Percentiles rank a stretch among this genome's conserved stretches.
These are phyloP conservation scores for Oxyruncus cristatus DNA, from an alignment of 2,113 vertebrate species.

Conservation along the genomic window DNA sequence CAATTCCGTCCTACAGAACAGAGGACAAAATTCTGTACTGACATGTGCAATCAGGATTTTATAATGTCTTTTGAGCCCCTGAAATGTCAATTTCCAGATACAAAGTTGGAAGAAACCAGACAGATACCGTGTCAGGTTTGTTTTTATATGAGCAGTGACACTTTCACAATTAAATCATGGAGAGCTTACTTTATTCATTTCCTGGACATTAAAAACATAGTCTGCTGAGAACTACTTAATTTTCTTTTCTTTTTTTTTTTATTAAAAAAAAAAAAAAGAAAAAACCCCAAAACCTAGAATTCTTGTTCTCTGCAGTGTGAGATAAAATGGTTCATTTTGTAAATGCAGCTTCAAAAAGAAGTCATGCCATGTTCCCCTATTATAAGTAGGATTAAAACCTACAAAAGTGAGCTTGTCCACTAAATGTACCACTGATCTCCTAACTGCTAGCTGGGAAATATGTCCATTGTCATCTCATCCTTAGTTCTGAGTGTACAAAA, in stretches of 20 bases:
- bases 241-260: neutral
- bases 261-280: neutral
- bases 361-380: slow-evolving; percentile 6
- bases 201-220: slow-evolving; percentile 22
- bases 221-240: neutral
- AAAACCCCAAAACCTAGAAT: neutral
- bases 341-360: slow-evolving; percentile 57
- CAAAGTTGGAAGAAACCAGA: neutral
- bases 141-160: neutral
- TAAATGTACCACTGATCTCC: slow-evolving; percentile 37
- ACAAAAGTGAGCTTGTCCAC: slow-evolving; percentile 39
- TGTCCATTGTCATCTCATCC: slow-evolving; percentile 54
- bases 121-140: neutral
- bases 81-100: neutral
- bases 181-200: neutral
- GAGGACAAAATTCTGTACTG: neutral
- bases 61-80: neutral
- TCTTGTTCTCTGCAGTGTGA: slow-evolving; percentile 30
- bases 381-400: slow-evolving; percentile 68
- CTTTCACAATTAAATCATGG: neutral
- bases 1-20: neutral
- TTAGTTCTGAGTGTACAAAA: slow-evolving; percentile 49
- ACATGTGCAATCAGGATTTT: neutral
- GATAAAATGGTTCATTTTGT: slow-evolving; percentile 50
- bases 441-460: slow-evolving; percentile 35